Conservation (phyloP, 35 echinoderm and acorn worm genomes). For the Lytechinus pictus region DNA sequence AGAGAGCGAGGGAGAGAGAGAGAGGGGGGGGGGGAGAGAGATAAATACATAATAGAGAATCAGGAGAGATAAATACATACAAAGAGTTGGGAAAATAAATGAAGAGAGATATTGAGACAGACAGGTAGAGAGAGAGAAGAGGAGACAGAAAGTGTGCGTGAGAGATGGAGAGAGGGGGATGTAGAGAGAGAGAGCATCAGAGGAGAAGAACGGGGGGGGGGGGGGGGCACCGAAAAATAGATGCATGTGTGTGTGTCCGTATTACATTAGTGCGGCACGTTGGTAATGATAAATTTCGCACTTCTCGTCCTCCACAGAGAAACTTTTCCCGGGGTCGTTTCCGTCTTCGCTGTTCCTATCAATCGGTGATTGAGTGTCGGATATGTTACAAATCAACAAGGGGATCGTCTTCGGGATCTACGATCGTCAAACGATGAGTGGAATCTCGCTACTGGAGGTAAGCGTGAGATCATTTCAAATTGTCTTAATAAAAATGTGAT, state of each 20-base stretch:
- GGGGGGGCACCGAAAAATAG: neutral
- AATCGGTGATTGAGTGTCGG: slow-evolving; percentile 16
- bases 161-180: too few species aligned
- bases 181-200: too few species aligned
- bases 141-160: too few species aligned
- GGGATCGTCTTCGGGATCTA: neutral
- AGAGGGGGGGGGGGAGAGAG: neutral
- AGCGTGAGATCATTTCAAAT: neutral
- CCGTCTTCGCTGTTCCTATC: neutral
- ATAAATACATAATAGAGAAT: neutral
- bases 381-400: slow-evolving; percentile 5
- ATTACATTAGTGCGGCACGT: neutral
- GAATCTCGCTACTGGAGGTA: neutral
- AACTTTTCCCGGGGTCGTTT: neutral
- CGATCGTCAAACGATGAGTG: neutral
- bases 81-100: too few species aligned
- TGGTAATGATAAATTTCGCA: neutral
- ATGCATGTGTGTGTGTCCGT: neutral
- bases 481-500: neutral
- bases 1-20: neutral
- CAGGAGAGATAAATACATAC: too few species aligned
- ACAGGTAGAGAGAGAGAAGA: neutral
- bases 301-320: neutral
- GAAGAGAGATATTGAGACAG: neutral
- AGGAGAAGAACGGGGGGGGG: neutral